Evolutionary conservation across 64 coral and sea anemone genomes (phyloP), one percentile per base, ranked within the genome.

Genomic region (Actinia tenebrosa): DNA sequence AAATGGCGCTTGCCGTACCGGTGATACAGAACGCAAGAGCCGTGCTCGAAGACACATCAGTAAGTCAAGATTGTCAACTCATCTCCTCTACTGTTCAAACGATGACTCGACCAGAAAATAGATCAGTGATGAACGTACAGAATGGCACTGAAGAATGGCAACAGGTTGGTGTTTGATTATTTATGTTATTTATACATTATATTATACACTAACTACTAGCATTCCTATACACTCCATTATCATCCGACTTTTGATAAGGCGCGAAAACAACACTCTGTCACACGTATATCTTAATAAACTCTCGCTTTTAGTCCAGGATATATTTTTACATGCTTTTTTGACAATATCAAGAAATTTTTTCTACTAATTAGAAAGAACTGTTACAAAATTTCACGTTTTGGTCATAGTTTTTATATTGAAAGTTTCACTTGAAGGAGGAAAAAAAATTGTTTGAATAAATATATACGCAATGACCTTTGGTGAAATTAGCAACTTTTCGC

Each of bases 11-110:
- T 18, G 85, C 90, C 84, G 78, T 92, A 56, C 90, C 90, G 25
- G 90, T 92, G 2, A 92, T 92, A 54, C 90, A 92, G 58, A 86
- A 92, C 77, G 90, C 90, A 18, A 87, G 90, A 19, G 86, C 90
- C 45, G 90, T 92, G 16, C n/a, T 92, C 17, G 90, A 92, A 64
- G 90, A 69, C 45, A 77, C 78, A 37, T 37, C 54, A 19, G 37
- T 26, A 0, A 85, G 52, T 44, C 83, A 56, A 27, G 83, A 85
- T 85, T 61, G 60, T 64, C 83, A 85, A 85, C 83, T 64, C 14
- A 59, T 85, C 45, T 61, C 83, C 3, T 85, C 83, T 37, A 64
- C 83, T 22, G 56, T 85, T 64, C 83, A 61, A 63, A 85, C 83
- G n/a, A 85, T 85, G 83, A 60, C 83, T 85, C n/a, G 52, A 11